Base-by-base conservation (phyloP, 2,113 vertebrate genomes). In the Fregata magnificens region DNA sequence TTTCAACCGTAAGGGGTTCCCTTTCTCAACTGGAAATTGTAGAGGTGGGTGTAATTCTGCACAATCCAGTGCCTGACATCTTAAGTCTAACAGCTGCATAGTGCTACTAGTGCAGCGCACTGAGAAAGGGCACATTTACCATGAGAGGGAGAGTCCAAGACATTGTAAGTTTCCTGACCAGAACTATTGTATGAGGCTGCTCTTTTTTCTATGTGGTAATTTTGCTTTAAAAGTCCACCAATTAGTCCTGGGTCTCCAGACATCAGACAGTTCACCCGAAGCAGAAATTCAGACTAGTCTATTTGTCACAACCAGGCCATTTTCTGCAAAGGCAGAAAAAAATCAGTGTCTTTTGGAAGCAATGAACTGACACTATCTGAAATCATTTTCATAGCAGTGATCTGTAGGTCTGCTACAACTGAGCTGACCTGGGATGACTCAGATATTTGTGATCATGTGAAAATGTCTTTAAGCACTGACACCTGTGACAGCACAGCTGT, bases 191-290 rank as follows among this genome's bases (percentile, higher is more conserved):
- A 63, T 0, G 0, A 65, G 56, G 13, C 5, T 82, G 3, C 14
- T 82, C 7, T 26, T 76, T 85, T 70, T 6, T 0, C 6, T 10
- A 65, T 32, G 17, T 26, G 29, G 11, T 53, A 62, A n/a, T 67
- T 88, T 52, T 36, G 7, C 49, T 92, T 50, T 5, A 56, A 52
- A 83, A 34, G 8, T n/a, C 28, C 12, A 65, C 8, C 10, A 34
- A 1, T 47, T 59, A 63, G 9, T 72, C 13, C 32, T 38, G 14
- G 6, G 6, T 3, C 1, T 76, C n/a, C 0, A 3, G 19, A 11
- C 19, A 47, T 47, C 20, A 61, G 52, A 24, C 6, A 63, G 26
- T 38, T 59, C 1, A 1, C 14, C 7, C 16, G 38, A 77, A 29
- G 16, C 2, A 63, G 63, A 82, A 69, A 63, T 40, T 56, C 31